These are phyloP conservation scores for Rhabdornis inornatus DNA, from an alignment of 2,113 vertebrate genomes.

Conservation along the genomic window DNA sequence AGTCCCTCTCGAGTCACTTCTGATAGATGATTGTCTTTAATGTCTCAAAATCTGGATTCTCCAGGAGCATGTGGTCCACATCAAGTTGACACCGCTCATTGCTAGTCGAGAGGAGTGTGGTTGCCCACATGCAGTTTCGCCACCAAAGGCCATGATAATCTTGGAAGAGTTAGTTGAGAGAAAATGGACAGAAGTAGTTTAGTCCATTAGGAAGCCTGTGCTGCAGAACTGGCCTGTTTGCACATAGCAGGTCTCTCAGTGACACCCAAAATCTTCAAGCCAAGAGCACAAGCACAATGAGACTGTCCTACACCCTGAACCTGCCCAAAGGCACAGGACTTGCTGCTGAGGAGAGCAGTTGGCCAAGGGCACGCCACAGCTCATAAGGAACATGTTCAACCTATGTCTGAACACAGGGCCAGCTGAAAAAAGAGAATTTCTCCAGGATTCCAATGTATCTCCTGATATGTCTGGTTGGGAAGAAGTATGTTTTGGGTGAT, in stretches of 20 bases:
- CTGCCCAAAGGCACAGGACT: neutral
- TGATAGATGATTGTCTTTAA: neutral
- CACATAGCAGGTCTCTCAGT: neutral
- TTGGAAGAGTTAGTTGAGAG: rapidly evolving
- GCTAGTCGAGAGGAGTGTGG: neutral
- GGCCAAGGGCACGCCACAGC: neutral
- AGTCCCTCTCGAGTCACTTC: neutral
- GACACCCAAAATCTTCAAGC: neutral
- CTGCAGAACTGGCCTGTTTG: neutral
- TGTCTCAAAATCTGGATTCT: neutral
- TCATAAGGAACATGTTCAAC: neutral
- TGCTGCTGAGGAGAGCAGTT: neutral
- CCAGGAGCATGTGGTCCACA: neutral
- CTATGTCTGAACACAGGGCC: neutral
- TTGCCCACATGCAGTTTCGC: neutral
- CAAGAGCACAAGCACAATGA: neutral
- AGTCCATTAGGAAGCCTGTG: neutral
- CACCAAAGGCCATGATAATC: neutral
- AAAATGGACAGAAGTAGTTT: neutral
- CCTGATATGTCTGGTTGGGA: neutral
- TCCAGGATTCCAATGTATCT: neutral
- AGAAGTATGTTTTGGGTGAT: neutral
- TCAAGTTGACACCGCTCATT: neutral
- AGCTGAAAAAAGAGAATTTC: neutral
- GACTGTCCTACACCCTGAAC: neutral